Conservation (phyloP, 2,797 vertebrate genomes). For the Catamblyrhynchus diadema region DNA sequence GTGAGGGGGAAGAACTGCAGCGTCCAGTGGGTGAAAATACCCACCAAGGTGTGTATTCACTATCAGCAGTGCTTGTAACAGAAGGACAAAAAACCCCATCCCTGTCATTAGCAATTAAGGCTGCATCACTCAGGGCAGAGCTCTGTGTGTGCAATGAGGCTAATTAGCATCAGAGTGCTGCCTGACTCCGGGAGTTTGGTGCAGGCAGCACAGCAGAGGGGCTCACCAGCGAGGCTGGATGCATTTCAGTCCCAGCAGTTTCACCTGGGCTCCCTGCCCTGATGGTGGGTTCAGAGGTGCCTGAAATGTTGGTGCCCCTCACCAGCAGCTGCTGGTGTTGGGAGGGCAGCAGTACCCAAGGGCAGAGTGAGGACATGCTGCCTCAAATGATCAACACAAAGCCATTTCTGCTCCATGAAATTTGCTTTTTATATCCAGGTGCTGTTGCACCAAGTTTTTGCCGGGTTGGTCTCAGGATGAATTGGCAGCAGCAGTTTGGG, state of each 20-base stretch:
- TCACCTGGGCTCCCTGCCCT: neutral
- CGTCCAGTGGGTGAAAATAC: neutral
- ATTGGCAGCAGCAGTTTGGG: fast-evolving
- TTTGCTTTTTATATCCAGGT: neutral
- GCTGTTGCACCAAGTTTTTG: neutral
- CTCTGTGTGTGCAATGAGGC: neutral
- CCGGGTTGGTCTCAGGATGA: neutral
- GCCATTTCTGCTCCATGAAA: neutral
- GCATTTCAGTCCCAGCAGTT: neutral
- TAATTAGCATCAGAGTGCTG: slow-evolving; percentile 29
- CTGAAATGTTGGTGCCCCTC: neutral
- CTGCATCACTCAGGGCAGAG: neutral
- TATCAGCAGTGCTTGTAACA: neutral
- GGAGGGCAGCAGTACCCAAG: fast-evolving
- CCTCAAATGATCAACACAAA: neutral
- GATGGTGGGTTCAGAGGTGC: neutral
- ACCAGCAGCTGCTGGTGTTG: neutral
- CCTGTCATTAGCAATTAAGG: slow-evolving; percentile 31
- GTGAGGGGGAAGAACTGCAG: neutral
- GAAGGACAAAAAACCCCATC: neutral
- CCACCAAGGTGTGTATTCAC: neutral
- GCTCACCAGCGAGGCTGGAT: neutral
- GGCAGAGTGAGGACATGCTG: neutral
- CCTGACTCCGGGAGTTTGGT: neutral
- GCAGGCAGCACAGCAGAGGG: neutral